Evolutionary conservation across 2,113 vertebrate species (phyloP).

Genomic region (Pelecanus crispus): DNA sequence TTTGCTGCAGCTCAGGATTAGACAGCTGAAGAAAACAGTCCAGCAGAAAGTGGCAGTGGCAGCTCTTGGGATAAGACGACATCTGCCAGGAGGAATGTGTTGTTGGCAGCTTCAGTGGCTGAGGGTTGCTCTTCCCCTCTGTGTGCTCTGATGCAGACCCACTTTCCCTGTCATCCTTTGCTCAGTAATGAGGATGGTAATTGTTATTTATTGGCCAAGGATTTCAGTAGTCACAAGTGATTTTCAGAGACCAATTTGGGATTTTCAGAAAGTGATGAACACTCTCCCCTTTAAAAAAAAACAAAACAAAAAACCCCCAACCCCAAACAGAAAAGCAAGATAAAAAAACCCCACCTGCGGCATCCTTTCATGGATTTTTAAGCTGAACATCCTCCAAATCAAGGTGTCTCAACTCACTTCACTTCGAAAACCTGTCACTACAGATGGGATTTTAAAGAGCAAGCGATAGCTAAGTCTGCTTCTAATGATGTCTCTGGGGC

Average conservation of each 20-base stretch:
- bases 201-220: background rate
- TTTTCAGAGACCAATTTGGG: background rate
- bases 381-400: background rate
- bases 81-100: background rate
- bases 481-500: background rate
- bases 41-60: background rate
- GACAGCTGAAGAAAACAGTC: background rate
- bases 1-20: background rate
- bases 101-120: background rate
- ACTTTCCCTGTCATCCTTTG: background rate
- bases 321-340: background rate
- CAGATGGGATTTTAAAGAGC: background rate
- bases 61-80: background rate
- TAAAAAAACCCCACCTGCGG: rapidly evolving
- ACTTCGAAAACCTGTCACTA: background rate
- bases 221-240: background rate
- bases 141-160: background rate
- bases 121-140: background rate
- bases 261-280: background rate
- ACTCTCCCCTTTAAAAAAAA: background rate
- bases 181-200: background rate
- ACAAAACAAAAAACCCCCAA: background rate
- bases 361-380: background rate
- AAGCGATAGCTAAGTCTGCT: background rate
- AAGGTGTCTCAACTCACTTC: background rate